Evolutionary conservation across 2,888 invertebrate genomes (phyloP), one percentile per base, ranked within the genome.

Genomic region (Julus scandinavius): DNA sequence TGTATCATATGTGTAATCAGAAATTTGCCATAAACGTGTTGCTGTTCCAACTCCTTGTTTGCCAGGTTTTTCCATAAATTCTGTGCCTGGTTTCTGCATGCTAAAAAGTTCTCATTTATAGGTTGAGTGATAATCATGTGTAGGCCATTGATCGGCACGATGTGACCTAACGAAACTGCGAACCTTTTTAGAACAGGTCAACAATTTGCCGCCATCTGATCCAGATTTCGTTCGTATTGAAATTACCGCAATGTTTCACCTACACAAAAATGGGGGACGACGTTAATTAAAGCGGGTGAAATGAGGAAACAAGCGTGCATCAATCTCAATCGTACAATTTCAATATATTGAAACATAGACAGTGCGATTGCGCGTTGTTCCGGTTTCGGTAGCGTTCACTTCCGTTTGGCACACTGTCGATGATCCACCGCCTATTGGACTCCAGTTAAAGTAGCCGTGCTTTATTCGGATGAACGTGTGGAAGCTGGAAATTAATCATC

Each of bases 401-500:
- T 63, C 63, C 63, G 63, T 54, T 13, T 17, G 3, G 9, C 54
- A 15, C 54, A 54, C 15, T 54, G n/a, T n/a, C 15, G 13, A 54
- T 11, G 54, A 54, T 11, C 49, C 49, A 29, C 58, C 58, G 58
- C 15, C n/a, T 4, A 63, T 29, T 29, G 29, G 29, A 63, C 20
- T 20, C 63, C 63, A n/a, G 20, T 20, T 63, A 20, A 63, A 63
- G n/a, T 63, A 20, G 20, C 63, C 63, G 63, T 54, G 17, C 15
- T 13, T 54, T 54, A 54, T 54, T 54, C 13, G 54, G 54, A 54
- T 15, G 54, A 54, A 54, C 54, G 54, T 20, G 63, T 63, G 63
- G 63, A 63, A 63, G 63, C 63, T 63, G 63, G 20, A 20, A 63
- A 63, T 63, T 63, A 63, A 63, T 63, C 63, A 63, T 63, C 63